A percentile compares a stretch with the other conserved stretches of the same genome.
These are phyloP conservation scores for Tamandua tetradactyla DNA, from an alignment of 2,797 vertebrate genomes.

Conservation along the genomic window DNA sequence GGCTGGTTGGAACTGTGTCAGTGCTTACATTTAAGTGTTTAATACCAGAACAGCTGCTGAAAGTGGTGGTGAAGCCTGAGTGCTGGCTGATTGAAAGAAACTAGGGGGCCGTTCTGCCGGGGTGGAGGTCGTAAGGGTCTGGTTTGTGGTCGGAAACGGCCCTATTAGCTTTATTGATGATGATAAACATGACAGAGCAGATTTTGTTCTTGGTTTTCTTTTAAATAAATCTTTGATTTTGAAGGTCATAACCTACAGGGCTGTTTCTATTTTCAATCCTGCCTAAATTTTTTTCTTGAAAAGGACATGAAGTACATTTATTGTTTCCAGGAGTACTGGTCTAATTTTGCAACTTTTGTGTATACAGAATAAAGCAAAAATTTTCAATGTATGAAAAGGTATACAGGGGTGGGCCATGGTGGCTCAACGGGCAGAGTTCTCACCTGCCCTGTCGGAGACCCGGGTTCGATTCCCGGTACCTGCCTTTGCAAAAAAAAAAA, in stretches of 20 bases:
- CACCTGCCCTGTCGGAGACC: too few species aligned
- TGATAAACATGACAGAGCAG: background rate
- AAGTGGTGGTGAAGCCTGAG: accelerated
- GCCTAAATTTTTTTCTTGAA: background rate
- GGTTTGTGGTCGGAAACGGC: background rate
- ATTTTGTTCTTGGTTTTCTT: background rate
- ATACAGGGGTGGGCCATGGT: too few species aligned
- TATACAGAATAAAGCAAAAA: background rate
- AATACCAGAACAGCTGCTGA: background rate
- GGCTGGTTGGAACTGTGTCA: background rate
- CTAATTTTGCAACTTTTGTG: background rate
- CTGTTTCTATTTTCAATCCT: background rate
- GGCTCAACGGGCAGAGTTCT: too few species aligned
- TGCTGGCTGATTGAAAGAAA: background rate
- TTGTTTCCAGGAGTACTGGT: background rate
- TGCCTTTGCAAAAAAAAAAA: too few species aligned
- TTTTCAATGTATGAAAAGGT: background rate
- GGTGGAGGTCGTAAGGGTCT: background rate
- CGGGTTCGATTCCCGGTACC: too few species aligned
- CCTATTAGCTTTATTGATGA: background rate
- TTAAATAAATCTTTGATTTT: background rate
- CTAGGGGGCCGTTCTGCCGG: background rate
- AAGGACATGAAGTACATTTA: background rate
- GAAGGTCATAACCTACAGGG: background rate
- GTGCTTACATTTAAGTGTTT: background rate